Evolutionary conservation across 2,113 vertebrate genomes (phyloP).

Genomic region (Amblyopsis rosae): DNA sequence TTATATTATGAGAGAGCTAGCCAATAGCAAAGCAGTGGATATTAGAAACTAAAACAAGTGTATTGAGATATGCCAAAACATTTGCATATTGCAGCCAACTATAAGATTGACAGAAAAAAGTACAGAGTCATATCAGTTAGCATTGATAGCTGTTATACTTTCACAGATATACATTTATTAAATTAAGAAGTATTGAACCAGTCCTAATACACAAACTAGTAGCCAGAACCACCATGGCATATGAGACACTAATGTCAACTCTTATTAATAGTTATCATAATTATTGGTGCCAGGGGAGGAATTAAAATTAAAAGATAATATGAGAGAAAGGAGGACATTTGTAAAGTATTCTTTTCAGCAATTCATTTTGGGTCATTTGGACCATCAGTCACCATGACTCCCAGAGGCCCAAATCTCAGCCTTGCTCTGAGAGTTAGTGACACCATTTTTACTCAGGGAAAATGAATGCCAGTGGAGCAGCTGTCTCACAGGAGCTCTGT

Average conservation of each 20-base stretch:
- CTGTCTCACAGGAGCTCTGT: constrained; percentile 42
- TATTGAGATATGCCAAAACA: constrained; percentile 41
- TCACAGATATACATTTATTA: too few relatives aligned
- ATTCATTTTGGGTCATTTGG: constrained; percentile 39
- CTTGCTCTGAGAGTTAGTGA: constrained; percentile 70
- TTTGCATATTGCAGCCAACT: constrained; percentile 24
- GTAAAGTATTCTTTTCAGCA: constrained; percentile 56
- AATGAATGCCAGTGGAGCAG: constrained; percentile 63
- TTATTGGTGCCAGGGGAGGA: not conserved
- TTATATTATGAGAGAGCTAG: constrained; percentile 54
- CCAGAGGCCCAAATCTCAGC: constrained; percentile 49
- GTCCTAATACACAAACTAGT: too few relatives aligned
- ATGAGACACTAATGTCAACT: too few relatives aligned
- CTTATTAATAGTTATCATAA: not conserved
- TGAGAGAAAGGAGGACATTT: constrained; percentile 21
- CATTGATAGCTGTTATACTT: not conserved
- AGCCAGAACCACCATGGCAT: too few relatives aligned
- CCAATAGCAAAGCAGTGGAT: constrained; percentile 42
- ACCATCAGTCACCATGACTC: constrained; percentile 54
- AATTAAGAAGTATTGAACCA: too few relatives aligned
- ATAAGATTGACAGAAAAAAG: constrained; percentile 17
- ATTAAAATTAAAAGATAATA: not conserved
- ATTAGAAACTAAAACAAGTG: constrained; percentile 59
- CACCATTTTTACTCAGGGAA: constrained; percentile 66
- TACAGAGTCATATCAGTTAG: constrained; percentile 22